These are phyloP conservation scores for Pseudococcus viburni DNA, from an alignment of 2,888 invertebrate genomes.

Conservation along the genomic window DNA sequence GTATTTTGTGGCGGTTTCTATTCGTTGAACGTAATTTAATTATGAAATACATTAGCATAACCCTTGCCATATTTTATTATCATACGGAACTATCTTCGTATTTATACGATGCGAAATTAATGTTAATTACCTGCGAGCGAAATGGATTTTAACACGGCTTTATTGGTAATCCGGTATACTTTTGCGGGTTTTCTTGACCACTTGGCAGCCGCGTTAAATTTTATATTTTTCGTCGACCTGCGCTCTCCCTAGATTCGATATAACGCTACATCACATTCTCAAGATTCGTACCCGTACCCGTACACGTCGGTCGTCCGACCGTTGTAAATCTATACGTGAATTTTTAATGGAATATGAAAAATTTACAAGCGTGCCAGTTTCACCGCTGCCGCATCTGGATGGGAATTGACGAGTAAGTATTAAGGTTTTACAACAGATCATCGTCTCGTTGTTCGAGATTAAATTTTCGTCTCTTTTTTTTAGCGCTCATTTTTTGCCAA, in stretches of 20 bases:
- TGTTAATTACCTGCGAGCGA: conserved; percentile 40
- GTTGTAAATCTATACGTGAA: not conserved
- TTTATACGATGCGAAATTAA: conserved; percentile 55
- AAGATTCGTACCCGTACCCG: not conserved
- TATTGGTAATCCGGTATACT: conserved; percentile 39
- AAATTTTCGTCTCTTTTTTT: not conserved
- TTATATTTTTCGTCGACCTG: conserved; percentile 15
- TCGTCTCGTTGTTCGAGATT: not conserved
- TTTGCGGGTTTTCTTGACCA: conserved; percentile 42
- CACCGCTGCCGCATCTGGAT: not conserved
- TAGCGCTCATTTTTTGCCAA: not conserved
- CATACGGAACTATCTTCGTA: conserved; percentile 46
- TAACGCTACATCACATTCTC: not conserved
- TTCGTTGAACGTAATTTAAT: conserved; percentile 49
- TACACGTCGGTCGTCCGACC: not conserved
- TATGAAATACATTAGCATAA: conserved; percentile 50
- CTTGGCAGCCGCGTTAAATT: conserved; percentile 18
- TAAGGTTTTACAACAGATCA: not conserved
- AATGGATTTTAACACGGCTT: conserved; percentile 37
- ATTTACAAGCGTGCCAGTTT: not conserved
- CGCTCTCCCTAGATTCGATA: not conserved
- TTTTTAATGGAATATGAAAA: conserved; percentile 17
- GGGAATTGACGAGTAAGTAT: not conserved
- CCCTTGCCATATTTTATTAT: conserved; percentile 54
- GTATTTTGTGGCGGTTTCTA: conserved; percentile 42